Conservation (phyloP, 1,140 invertebrate species). For the Eufriesea mexicana region DNA sequence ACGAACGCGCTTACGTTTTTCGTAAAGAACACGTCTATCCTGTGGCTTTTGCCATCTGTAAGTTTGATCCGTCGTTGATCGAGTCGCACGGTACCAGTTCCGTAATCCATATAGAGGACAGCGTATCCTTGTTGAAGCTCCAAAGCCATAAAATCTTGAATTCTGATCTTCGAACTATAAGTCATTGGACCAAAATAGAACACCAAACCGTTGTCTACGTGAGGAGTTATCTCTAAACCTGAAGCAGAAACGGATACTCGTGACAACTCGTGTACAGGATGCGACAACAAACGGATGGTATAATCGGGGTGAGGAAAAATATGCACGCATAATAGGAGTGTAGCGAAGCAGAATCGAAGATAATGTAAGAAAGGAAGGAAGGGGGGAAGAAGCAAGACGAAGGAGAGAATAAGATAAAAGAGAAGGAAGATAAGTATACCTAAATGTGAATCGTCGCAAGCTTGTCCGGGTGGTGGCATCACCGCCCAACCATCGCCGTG, state of each 20-base stretch:
- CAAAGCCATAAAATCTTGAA: constrained; percentile 95
- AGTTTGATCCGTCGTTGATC: constrained; percentile 89
- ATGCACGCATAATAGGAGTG: too few species aligned
- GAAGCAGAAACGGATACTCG: constrained; percentile 19
- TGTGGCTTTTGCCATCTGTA: constrained; percentile 90
- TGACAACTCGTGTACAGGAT: neutral
- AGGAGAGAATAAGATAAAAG: too few species aligned
- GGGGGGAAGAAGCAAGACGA: too few species aligned
- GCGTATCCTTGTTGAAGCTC: constrained; percentile 94
- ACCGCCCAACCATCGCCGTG: constrained; percentile 93
- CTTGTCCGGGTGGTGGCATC: constrained; percentile 89
- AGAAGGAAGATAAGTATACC: constrained; percentile 33
- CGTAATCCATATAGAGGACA: constrained; percentile 94
- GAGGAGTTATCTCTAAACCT: constrained; percentile 89
- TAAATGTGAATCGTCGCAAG: constrained; percentile 90
- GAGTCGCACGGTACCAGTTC: constrained; percentile 89
- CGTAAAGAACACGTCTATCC: constrained; percentile 90
- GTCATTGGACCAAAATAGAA: constrained; percentile 95
- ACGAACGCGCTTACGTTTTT: constrained; percentile 81
- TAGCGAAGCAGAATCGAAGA: too few species aligned
- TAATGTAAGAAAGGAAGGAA: too few species aligned
- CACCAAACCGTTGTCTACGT: constrained; percentile 89
- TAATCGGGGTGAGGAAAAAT: too few species aligned
- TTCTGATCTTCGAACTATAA: constrained; percentile 83
- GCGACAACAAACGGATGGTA: too few species aligned